Percentiles rank a stretch among this genome's conserved stretches.
Conservation (phyloP, 2,113 vertebrate species). For the Corythornis cristatus region DNA sequence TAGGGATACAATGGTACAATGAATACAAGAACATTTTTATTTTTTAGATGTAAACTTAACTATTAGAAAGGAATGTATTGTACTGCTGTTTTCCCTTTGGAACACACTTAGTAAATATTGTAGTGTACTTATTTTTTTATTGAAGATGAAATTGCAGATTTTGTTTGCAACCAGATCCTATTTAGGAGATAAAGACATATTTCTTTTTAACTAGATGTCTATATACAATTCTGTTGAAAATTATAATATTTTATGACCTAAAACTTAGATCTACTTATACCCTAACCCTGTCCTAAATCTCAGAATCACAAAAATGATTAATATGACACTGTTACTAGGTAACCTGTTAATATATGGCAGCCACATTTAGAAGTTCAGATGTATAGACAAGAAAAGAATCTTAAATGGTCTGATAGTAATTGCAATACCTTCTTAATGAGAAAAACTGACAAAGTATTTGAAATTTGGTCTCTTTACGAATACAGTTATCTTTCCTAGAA, state of each 20-base stretch:
- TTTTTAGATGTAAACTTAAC: not conserved
- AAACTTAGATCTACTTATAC: not conserved
- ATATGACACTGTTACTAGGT: not conserved
- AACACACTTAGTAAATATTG: not conserved
- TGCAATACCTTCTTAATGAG: not conserved
- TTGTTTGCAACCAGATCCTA: not conserved
- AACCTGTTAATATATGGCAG: not conserved
- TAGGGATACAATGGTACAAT: slow-evolving; percentile 14
- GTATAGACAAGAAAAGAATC: not conserved
- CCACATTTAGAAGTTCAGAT: not conserved
- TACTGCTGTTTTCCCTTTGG: not conserved
- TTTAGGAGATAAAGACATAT: not conserved
- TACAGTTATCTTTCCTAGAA: not conserved
- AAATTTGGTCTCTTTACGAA: not conserved
- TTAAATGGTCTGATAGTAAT: not conserved
- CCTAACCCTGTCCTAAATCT: not conserved
- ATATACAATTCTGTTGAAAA: not conserved
- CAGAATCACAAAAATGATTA: not conserved
- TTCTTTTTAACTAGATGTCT: not conserved
- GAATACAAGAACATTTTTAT: not conserved
- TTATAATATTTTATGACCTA: not conserved
- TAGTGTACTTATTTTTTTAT: not conserved
- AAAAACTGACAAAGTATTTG: not conserved
- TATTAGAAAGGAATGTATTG: not conserved
- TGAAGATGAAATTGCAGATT: not conserved